Conservation (phyloP, 1,140 invertebrate genomes). For the Spodoptera litura region DNA sequence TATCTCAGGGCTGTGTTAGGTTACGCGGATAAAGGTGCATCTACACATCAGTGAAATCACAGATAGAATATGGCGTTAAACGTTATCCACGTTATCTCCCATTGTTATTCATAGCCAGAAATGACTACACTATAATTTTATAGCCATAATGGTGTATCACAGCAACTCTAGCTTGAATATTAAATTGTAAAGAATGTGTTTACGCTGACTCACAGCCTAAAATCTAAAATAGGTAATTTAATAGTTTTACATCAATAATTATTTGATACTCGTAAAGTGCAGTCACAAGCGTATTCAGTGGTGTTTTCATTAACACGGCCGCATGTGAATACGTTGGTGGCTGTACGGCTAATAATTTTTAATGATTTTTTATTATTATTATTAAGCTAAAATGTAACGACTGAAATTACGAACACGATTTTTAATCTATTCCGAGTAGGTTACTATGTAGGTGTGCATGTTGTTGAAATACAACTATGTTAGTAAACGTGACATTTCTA, state of each 20-base stretch:
- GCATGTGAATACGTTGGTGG: constrained; percentile 17
- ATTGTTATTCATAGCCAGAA: constrained; percentile 62
- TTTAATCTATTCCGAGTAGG: constrained; percentile 66
- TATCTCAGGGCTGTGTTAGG: constrained; percentile 39
- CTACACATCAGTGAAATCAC: constrained; percentile 73
- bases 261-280: constrained; percentile 55
- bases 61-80: constrained; percentile 65
- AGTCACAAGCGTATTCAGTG: constrained; percentile 24
- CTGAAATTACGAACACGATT: constrained; percentile 73
- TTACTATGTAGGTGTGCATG: constrained; percentile 66
- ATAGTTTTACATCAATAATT: constrained; percentile 75
- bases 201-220: constrained; percentile 83
- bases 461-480: constrained; percentile 65
- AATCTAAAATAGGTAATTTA: constrained; percentile 76
- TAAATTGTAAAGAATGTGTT: constrained; percentile 79
- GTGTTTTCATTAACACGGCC: neutral
- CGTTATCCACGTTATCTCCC: constrained; percentile 52
- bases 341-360: constrained; percentile 53
- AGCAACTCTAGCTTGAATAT: constrained; percentile 85
- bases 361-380: constrained; percentile 63
- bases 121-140: constrained; percentile 73
- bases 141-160: constrained; percentile 85
- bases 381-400: constrained; percentile 65
- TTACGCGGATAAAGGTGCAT: constrained; percentile 55
- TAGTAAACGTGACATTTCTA: constrained; percentile 66